Conservation (phyloP, 2,113 vertebrate genomes). For the Sialia sialis region DNA sequence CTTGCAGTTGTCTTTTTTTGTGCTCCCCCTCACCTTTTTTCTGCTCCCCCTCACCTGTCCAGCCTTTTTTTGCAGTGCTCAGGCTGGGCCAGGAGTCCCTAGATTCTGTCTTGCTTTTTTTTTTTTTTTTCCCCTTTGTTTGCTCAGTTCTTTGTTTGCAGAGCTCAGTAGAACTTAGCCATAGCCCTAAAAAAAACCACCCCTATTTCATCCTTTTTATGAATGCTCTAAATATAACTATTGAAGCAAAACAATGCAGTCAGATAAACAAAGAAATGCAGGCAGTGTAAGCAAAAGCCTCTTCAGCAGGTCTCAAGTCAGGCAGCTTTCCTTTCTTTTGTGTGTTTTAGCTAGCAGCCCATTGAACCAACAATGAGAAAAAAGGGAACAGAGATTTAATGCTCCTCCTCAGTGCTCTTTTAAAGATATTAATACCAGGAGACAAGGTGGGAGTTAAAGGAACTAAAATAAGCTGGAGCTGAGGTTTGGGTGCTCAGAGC, state of each 20-base stretch:
- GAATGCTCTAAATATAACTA: slow-evolving; percentile 49
- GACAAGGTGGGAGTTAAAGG: not conserved
- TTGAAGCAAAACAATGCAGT: slow-evolving; percentile 49
- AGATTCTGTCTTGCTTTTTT: not conserved
- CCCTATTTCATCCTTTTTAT: slow-evolving; percentile 2
- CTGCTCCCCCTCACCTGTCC: not conserved
- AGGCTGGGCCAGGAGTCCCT: not conserved
- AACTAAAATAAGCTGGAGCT: not conserved
- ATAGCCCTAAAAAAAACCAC: not conserved
- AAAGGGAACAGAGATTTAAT: not conserved
- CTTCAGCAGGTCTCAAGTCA: slow-evolving; percentile 32
- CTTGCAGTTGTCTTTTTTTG: not conserved
- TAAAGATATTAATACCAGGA: not conserved
- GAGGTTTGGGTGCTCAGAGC: not conserved
- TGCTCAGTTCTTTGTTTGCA: slow-evolving; percentile 35
- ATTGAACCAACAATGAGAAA: not conserved
- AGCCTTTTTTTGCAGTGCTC: too few species aligned
- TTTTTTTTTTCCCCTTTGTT: too few species aligned
- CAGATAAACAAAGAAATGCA: slow-evolving; percentile 45
- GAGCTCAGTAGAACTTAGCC: slow-evolving; percentile 22
- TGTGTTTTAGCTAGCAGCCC: slow-evolving; percentile 43
- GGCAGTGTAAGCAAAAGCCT: slow-evolving; percentile 12
- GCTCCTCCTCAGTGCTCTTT: not conserved
- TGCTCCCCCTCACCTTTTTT: too few species aligned
- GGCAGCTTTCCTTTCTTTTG: slow-evolving; percentile 8